Conservation (phyloP, 2,113 vertebrate species). For the Pandion haliaetus region DNA sequence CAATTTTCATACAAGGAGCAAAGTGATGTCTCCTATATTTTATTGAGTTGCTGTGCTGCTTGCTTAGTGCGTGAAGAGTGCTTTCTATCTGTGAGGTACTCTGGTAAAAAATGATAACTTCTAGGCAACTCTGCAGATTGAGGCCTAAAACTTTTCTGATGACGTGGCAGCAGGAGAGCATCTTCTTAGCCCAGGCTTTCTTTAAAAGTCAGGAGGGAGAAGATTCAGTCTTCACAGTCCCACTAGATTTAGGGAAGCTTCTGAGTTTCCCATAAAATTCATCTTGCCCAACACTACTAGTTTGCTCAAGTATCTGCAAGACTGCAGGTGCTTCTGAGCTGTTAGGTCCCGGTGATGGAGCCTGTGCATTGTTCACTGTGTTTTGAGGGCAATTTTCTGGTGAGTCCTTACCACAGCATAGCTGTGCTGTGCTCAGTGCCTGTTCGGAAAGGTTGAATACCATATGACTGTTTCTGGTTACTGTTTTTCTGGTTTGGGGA, state of each 20-base stretch:
- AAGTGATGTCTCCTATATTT: background rate
- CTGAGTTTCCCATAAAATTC: background rate
- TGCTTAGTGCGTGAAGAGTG: background rate
- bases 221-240: background rate
- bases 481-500: background rate
- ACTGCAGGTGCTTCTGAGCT: background rate
- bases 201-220: background rate
- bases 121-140: background rate
- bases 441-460: background rate
- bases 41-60: background rate
- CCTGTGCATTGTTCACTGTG: accelerated
- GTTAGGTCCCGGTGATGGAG: background rate
- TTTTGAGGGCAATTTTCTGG: background rate
- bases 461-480: background rate
- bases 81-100: background rate
- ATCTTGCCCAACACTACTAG: background rate
- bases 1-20: background rate
- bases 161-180: background rate
- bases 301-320: background rate
- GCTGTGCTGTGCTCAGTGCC: background rate
- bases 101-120: background rate
- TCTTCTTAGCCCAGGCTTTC: background rate
- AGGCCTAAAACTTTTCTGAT: background rate
- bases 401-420: background rate
- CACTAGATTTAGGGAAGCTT: background rate